Evolutionary conservation across 1,140 invertebrate genomes (phyloP), one percentile per base, ranked within the genome.

Genomic region (Drosophila melanogaster): DNA sequence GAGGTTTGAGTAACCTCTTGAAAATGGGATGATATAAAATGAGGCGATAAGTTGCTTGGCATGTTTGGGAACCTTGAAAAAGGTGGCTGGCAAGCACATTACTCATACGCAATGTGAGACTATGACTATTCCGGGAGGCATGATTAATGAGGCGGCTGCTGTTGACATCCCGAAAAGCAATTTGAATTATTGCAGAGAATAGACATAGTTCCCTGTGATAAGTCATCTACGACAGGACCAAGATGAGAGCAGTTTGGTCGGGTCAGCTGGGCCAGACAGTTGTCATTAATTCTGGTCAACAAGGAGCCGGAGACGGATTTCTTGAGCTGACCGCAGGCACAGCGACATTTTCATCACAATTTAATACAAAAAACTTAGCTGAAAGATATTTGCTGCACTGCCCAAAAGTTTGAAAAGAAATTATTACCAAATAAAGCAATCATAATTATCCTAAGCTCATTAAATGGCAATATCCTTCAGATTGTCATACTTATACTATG

Each of bases 211-310:
- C 78, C 77, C 71, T 64, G 80, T 87, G 79, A 89, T 87, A 89
- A 84, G 84, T 84, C 84, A 84, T 89, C 79, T 84, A 81, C 67
- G 72, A 73, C 71, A 49, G 41, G 11, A 10, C 55, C 47, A 47
- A n/a, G 49, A 60, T 17, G 38, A 26, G 19, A 40, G 12, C 17
- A 47, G 19, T 12, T 19, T 35, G 41, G 41, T 30, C 57, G 78
- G 79, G 84, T 89, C 84, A 79, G 79, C 76, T 89, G 83, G 57
- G 30, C 50, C 77, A 89, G 84, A 87, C 84, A 87, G 84, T 89
- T 89, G 77, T 89, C 84, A 87, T 87, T 87, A 89, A 89, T 87
- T 87, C 38, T 77, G 72, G 83, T 43, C 72, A 69, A 85, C 50
- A 54, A 67, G 61, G 12, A 40, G 24, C 17, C 38, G 55, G 60